Evolutionary conservation across 2,113 vertebrate genomes (phyloP), one percentile per base, ranked within the genome.

Genomic region (Sorex araneus): DNA sequence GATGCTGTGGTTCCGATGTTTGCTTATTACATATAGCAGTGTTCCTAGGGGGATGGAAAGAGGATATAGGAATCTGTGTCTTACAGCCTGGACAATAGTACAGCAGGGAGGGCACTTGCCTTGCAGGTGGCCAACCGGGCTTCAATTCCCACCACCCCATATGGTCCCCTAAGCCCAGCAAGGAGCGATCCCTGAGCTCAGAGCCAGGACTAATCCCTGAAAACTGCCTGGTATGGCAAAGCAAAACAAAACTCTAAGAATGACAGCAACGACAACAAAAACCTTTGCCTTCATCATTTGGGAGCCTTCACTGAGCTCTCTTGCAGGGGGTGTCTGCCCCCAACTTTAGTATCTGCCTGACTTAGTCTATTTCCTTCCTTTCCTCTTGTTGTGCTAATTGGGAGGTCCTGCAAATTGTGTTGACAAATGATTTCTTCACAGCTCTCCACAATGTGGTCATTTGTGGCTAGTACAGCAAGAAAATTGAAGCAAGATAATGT

Each of bases 281-380:
- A 82, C 69, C 47, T n/a, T 8, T 67, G 40, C 78, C 40, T 66
- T 86, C 67, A 36, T 0, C 1, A 5, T 63, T 40, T 30, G 2
- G 47, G 63, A 8, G 27, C 28, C 40, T 57, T 34, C 23, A 0
- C 1, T 69, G 69, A 54, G 67, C 57, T 84, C 23, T 69, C 69
- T 67, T 15, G 30, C 10, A 13, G 47, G 34, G 34, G 70, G 6
- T 43, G 57, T 88, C 34, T 18, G 69, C 32, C 86, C 67, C 71
- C 36, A 82, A 45, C 21, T 27, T 34, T 16, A 32, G 12, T 63
- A 30, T 67, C 84, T 89, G 34, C 40, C 60, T 77, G 7, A 32
- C 60, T 87, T 40, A 15, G 36, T 63, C 77, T 43, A 47, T 45
- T 92, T 66, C 30, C 47, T 89, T 70, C 34, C 54, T 73, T 82